Conservation (phyloP, 1,140 invertebrate genomes). For the Olivierus martensii region DNA sequence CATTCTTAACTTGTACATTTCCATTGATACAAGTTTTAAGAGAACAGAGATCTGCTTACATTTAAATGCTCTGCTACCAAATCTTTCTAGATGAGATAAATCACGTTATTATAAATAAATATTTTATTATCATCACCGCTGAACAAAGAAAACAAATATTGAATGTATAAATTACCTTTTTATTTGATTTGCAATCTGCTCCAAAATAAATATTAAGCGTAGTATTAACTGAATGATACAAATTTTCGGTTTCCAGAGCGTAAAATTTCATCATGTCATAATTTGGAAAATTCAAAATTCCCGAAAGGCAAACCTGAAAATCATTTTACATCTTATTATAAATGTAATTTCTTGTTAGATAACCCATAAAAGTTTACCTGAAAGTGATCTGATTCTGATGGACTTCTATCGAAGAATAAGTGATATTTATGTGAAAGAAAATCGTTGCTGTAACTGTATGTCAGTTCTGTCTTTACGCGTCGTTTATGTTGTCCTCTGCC, state of each 20-base stretch:
- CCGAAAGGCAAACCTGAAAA: conserved; percentile 7
- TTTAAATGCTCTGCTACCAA: no score
- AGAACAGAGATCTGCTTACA: no score
- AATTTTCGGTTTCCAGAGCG: not conserved
- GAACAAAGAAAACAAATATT: not conserved
- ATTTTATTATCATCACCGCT: not conserved
- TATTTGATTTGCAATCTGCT: not conserved
- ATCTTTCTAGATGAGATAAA: no score
- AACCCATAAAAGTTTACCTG: no score
- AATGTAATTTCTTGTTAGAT: no score
- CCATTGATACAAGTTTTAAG: no score
- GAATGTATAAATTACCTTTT: not conserved
- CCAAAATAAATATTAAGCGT: not conserved
- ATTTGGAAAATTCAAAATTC: conserved; percentile 7
- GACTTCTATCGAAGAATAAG: conserved; percentile 13
- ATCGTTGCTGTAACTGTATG: not conserved
- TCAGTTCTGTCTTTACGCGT: not conserved
- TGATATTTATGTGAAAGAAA: conserved; percentile 6
- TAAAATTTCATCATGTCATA: not conserved
- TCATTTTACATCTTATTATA: no score
- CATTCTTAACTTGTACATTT: no score
- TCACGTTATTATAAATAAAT: no score
- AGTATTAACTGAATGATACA: not conserved
- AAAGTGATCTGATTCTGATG: not conserved
- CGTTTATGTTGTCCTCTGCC: not conserved